Base-by-base conservation (phyloP, 1,140 invertebrate species). In the Diachasma alloeum region DNA sequence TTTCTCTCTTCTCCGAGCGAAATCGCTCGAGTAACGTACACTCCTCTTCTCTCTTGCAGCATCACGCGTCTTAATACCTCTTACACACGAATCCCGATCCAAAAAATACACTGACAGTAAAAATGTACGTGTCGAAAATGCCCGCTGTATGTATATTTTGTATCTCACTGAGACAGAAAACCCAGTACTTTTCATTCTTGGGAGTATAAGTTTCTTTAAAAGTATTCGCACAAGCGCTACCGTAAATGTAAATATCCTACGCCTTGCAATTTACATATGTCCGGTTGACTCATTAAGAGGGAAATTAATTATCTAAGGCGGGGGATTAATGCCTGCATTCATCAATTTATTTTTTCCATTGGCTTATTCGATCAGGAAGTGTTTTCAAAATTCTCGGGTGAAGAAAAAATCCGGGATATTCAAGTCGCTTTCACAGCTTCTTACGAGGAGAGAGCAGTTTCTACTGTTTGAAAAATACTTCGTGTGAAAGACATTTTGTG, bases 221-320 rank as follows among this genome's bases (percentile, higher is more conserved):
- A 79, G 80, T 80, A 79, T 74, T 67, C 44, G 63, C 31, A 74
- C 42, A 68, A 59, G 13, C 19, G 83, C 86, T 87, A 86, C 86
- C 85, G 84, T 86, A 84, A 86, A 87, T 88, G 85, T 88, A 87
- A 87, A 87, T 88, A 84, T 86, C 83, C 83, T 82, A 84, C 83
- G 80, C 82, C 81, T 74, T 85, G 79, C 83, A 13, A 88, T 88
- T 88, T 88, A 88, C 85, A 88, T 88, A 88, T 86, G 85, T 88
- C 87, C 84, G 82, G 79, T 81, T 81, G 82, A 82, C 87, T 88
- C 85, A 87, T 88, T 88, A 88, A 86, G 84, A 81, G 81, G 79
- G 82, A 87, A 88, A 88, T 88, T 88, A 87, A 88, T 87, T 87
- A 84, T 87, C 83, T 81, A 63, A 31, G 59, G 19, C 9, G 24